Conservation (phyloP, 2,113 vertebrate species). For the Acanthisitta chloris region DNA sequence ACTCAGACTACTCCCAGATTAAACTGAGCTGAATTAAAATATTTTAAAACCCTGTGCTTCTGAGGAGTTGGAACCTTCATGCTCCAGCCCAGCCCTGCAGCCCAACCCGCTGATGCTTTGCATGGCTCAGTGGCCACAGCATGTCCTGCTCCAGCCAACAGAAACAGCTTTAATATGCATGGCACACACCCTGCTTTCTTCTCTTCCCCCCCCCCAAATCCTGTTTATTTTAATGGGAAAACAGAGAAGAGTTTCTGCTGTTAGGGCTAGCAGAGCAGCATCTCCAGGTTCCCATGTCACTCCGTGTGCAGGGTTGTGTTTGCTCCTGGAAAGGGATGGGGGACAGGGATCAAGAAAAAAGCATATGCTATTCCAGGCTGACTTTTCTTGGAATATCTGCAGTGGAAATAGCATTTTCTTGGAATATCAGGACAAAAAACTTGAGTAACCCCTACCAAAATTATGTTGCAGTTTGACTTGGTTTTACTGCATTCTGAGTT, state of each 20-base stretch:
- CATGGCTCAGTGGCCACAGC: background rate
- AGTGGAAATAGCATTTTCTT: background rate
- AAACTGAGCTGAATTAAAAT: background rate
- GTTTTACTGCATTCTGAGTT: background rate
- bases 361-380: background rate
- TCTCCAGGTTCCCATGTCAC: background rate
- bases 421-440: background rate
- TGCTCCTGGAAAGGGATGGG: background rate
- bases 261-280: background rate
- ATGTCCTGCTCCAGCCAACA: background rate
- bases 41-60: background rate
- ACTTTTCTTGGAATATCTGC: background rate
- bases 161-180: background rate
- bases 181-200: background rate
- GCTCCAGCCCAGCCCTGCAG: background rate
- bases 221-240: background rate
- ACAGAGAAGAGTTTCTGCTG: background rate
- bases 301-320: background rate
- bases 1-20: background rate
- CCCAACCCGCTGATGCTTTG: background rate
- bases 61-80: background rate
- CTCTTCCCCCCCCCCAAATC: accelerated
- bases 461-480: background rate
- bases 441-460: background rate
- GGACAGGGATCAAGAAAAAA: background rate